These are phyloP conservation scores for Ranitomeya imitator DNA, from an alignment of 2,113 vertebrate species.

Conservation along the genomic window DNA sequence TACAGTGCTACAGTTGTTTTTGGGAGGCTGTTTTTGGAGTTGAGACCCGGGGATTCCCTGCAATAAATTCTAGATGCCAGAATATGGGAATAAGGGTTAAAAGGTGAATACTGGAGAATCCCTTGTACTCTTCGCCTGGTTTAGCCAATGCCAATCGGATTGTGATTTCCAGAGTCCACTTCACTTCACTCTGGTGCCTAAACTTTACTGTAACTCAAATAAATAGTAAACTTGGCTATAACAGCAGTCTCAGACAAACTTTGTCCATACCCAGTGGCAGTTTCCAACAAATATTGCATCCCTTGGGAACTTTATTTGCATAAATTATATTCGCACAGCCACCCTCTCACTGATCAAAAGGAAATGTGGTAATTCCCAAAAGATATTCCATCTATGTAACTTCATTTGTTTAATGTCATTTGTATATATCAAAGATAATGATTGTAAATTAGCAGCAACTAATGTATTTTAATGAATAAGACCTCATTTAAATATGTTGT, in stretches of 20 bases:
- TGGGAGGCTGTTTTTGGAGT: too few relatives aligned
- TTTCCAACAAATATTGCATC: not conserved
- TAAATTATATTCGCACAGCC: not conserved
- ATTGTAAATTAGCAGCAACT: slow-evolving; percentile 1
- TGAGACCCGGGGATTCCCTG: too few relatives aligned
- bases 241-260: not conserved
- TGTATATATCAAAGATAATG: slow-evolving; percentile 1
- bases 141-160: too few relatives aligned
- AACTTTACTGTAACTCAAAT: too few relatives aligned
- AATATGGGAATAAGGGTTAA: too few relatives aligned
- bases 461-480: not conserved
- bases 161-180: too few relatives aligned
- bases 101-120: too few relatives aligned
- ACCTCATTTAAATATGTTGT: not conserved
- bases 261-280: not conserved
- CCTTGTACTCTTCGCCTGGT: too few relatives aligned
- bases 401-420: not conserved
- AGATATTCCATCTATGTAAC: not conserved
- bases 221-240: too few relatives aligned
- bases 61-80: too few relatives aligned
- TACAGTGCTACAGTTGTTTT: too few relatives aligned
- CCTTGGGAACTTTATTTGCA: not conserved
- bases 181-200: too few relatives aligned
- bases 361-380: not conserved
- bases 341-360: slow-evolving; percentile 13